Evolutionary conservation across 1,140 invertebrate species (phyloP), one percentile per base, ranked within the genome.

Genomic region (Drosophila auraria): DNA sequence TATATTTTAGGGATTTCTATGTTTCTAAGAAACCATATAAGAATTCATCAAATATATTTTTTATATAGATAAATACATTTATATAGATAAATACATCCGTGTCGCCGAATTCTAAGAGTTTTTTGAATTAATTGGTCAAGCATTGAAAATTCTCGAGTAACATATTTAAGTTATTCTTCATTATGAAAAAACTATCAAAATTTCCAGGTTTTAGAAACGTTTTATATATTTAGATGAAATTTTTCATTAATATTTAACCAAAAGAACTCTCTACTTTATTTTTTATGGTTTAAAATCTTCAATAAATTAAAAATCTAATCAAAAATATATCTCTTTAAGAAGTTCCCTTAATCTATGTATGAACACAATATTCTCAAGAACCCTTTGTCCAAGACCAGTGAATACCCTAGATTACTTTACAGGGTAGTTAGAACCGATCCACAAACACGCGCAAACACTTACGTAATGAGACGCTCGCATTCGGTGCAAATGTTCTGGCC

Each of bases 381-480:
- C 1, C 4, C 53, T 2, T 5, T 15, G 8, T 5, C 4, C 20
- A 65, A 5, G 15, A 0, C 27, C 7, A 33, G 12, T 45, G 4
- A 36, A 45, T 44, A 62, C 58, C 57, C 40, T 2, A 12, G 40
- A 25, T 65, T 17, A 44, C 15, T 45, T 63, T 62, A 27, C 14
- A 44, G 57, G 20, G 5, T 30, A 5, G 27, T 63, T 30, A 45
- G 17, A 14, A 23, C 14, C 56, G 23, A 44, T 65, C 3, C 12
- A 9, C 36, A 5, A 40, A 40, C 36, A 4, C 27, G 62, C 27
- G 20, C 20, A 20, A 20, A 36, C 63, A 97, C 97, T 97, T 97
- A 98, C 97, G 97, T 97, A 94, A 98, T 98, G 89, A 98, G 95
- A 92, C 97, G 95, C 94, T 98, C 97, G 94, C 97, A 98, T 87